A percentile compares a stretch with the other conserved stretches of the same genome.
Conservation (phyloP, 2,113 vertebrate genomes). For the Canis aureus region DNA sequence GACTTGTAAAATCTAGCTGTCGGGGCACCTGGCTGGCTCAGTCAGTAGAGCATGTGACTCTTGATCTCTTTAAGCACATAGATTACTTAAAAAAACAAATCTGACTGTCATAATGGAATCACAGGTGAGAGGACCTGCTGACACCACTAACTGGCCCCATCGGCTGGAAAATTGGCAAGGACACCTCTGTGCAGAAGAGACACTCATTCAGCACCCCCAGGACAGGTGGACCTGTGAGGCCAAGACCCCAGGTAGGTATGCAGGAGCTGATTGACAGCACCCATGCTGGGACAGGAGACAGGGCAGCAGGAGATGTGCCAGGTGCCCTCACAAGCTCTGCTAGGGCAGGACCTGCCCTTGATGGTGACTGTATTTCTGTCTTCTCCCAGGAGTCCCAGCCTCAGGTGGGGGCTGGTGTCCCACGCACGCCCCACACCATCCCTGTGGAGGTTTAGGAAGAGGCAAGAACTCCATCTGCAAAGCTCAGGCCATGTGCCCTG, state of each 20-base stretch:
- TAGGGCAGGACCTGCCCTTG: not conserved
- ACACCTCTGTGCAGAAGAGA: not conserved
- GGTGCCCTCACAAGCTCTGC: not conserved
- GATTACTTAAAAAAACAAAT: not conserved
- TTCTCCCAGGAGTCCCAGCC: not conserved
- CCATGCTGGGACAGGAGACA: not conserved
- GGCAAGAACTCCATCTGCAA: not conserved
- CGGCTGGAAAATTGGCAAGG: not conserved
- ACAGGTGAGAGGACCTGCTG: not conserved
- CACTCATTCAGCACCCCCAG: not conserved
- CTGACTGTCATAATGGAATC: not conserved
- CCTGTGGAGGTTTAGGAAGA: not conserved
- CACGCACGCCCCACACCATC: too few species aligned
- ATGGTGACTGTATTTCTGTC: rapidly evolving
- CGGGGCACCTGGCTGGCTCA: not conserved
- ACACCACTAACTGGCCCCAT: not conserved
- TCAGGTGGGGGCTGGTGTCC: not conserved
- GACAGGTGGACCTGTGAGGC: not conserved
- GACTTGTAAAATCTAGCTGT: not conserved
- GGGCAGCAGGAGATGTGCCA: rapidly evolving
- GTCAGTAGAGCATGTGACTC: not conserved
- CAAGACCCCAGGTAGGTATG: rapidly evolving
- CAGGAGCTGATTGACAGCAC: rapidly evolving
- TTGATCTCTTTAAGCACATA: not conserved
- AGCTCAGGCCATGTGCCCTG: not conserved